Evolutionary conservation across 2,888 invertebrate species (phyloP), one percentile per base, ranked within the genome.

Genomic region (Ormyrus nitidulus): DNA sequence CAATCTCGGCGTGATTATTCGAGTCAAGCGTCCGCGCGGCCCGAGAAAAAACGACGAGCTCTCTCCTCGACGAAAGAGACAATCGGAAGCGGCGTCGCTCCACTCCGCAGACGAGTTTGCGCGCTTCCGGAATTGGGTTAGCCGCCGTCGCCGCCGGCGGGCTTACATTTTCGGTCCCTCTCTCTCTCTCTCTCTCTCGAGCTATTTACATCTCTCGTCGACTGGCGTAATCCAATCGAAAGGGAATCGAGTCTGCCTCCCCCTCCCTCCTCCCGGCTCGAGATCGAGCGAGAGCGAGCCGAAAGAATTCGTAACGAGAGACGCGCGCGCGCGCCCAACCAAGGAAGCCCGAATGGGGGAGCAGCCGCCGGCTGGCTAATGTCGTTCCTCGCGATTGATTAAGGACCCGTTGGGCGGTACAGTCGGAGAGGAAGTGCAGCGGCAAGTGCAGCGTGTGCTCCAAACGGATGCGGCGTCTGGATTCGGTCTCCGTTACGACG

Each of bases 211-310:
- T 64, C 64, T 11, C 56, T 48, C 19, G 10, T 44, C 58, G 13
- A n/a, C 9, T n/a, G 53, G 51, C 19, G 44, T 76, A 76, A 76
- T 76, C 76, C 69, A 76, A 76, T 76, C 54, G 76, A 53, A 69
- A 53, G 68, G 61, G 19, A 76, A 76, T 76, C 75, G 74, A 58
- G 65, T 34, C 11, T 9, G 51, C 51, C 8, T 53, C 44, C 9
- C 53, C 5, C n/a, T 46, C 8, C 51, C n/a, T 5, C 51, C 34
- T 0, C 34, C 34, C 34, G 34, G 4, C 34, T 34, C 34, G 34
- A 34, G 34, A 34, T 34, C 7, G n/a, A 44, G 4, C 48, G 7
- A 19, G 59, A 8, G 34, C 49, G 46, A 72, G 13, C 56, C 48
- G 56, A 65, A 73, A 65, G 73, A 73, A 73, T 65, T 73, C n/a